phyloP scores from a whole-genome alignment of 1,140 invertebrate species.

The Drosophila kanapiae region DNA sequence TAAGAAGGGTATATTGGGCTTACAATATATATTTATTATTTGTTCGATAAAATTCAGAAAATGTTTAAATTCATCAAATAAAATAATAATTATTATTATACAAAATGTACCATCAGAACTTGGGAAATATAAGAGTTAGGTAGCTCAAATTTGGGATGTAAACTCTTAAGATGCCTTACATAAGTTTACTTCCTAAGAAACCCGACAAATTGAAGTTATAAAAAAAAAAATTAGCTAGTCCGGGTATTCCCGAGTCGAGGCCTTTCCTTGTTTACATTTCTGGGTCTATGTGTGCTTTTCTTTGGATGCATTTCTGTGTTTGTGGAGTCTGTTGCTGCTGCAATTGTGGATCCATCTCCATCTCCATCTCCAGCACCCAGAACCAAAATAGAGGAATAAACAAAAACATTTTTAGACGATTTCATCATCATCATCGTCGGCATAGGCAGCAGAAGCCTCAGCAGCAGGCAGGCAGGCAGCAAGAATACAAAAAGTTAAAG shows the following conservation, averaged over 20 bases:
- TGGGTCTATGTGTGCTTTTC: conserved; percentile 10
- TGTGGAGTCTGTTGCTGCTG: conserved; percentile 22
- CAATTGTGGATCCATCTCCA: conserved; percentile 18
- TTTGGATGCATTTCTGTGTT: conserved; percentile 4
- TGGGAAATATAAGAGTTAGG: not conserved
- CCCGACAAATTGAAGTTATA: not conserved
- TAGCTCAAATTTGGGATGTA: not conserved
- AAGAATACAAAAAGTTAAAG: conserved; percentile 7
- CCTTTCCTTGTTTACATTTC: not conserved
- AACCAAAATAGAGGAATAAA: conserved; percentile 55
- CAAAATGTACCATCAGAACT: not conserved
- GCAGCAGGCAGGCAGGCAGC: conserved; percentile 22
- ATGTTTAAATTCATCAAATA: not conserved
- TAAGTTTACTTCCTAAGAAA: not conserved
- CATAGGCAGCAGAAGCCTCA: conserved; percentile 4
- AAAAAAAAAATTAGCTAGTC: not conserved
- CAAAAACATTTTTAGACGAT: conserved; percentile 73
- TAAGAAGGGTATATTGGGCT: not conserved
- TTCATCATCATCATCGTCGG: conserved; percentile 52
- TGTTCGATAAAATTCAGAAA: too few relatives aligned
- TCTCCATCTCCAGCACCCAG: not conserved
- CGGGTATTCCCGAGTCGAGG: not conserved
- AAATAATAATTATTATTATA: not conserved
- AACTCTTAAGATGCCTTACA: too few relatives aligned
- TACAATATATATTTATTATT: not conserved